These are phyloP conservation scores for Willowsia nigromaculata DNA, from an alignment of 2,888 invertebrate genomes.

Conservation along the genomic window DNA sequence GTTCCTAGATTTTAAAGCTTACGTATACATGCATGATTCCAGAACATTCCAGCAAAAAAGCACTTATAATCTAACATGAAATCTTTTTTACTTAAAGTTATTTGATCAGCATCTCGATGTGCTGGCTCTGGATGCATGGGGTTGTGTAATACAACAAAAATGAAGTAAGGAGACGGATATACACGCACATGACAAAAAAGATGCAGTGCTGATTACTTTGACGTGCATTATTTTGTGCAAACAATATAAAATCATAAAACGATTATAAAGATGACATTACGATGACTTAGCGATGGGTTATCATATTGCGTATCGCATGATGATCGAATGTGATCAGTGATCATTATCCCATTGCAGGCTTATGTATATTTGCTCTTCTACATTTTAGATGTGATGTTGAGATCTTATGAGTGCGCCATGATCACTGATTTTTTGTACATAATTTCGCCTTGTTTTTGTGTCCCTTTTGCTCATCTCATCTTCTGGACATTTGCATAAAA, in stretches of 20 bases:
- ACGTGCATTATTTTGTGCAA: constrained; percentile 2
- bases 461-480: background rate
- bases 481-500: constrained; percentile 46
- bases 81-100: too few species aligned
- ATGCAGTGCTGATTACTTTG: background rate
- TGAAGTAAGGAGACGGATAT: constrained; percentile 37
- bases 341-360: too few species aligned
- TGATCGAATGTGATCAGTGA: too few species aligned
- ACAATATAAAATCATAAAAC: background rate
- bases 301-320: too few species aligned
- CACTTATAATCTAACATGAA: too few species aligned
- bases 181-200: background rate
- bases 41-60: too few species aligned
- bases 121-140: too few species aligned
- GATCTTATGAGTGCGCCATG: background rate
- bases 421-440: too few species aligned
- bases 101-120: background rate
- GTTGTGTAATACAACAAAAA: background rate
- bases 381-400: too few species aligned
- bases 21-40: too few species aligned
- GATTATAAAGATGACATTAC: background rate
- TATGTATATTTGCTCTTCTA: too few species aligned
- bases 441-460: background rate
- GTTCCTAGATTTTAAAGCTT: background rate
- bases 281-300: background rate